Evolutionary conservation across 2,888 invertebrate genomes (phyloP), one percentile per base, ranked within the genome.

Genomic region (Miltochrista miniata): DNA sequence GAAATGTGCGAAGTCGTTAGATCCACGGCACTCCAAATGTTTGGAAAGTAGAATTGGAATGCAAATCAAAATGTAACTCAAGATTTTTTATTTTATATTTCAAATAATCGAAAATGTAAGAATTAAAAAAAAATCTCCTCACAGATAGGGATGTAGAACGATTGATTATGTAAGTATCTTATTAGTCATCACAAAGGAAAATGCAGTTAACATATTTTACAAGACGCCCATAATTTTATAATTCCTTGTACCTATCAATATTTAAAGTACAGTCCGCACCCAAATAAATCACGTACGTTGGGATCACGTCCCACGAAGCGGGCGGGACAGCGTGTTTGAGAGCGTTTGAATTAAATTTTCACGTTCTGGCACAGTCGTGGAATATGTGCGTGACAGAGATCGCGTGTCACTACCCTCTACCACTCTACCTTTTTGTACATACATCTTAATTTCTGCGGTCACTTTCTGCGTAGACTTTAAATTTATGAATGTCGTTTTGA

Each of bases 291-390:
- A 76, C 73, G 70, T 67, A 70, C 57, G 53, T 48, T 43, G 51
- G 40, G 72, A 74, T 73, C 76, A 77, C 76, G 74, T 77, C 36
- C 56, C 54, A 51, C 34, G 46, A 51, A 51, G 56, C 59, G 48
- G 45, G 55, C 58, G 53, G 59, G 59, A 50, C 61, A 45, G 53
- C 56, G 59, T 64, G 57, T 70, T 62, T 67, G 68, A 61, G 72
- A 69, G 51, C 70, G 59, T 70, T 68, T 57, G 72, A 71, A 75
- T 76, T 77, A 76, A 76, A 73, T 72, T 77, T 77, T 76, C 74
- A 76, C 54, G 61, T 54, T 45, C 45, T 59, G 51, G 18, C 18
- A 5, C 18, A 45, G 48, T 47, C 47, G 46, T 36, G 57, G 42
- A 43, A 56, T 59, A 61, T 59, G 61, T 69, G 68, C 69, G 70